Evolutionary conservation across 2,888 invertebrate genomes (phyloP).

Genomic region (Synergus laeviventris): DNA sequence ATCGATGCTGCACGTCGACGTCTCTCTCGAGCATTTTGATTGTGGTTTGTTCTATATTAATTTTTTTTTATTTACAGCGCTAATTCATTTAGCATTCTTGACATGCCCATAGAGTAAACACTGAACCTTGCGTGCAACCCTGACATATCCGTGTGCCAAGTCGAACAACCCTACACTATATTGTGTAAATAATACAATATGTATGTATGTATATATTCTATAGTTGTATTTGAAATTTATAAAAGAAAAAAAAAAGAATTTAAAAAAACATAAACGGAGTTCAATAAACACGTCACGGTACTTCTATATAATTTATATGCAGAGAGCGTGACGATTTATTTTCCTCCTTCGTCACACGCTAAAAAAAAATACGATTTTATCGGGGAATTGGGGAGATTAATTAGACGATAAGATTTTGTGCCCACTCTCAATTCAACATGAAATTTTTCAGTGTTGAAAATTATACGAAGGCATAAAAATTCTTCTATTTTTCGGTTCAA

Average conservation of each 20-base stretch:
- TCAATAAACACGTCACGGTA: not conserved
- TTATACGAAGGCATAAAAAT: not conserved
- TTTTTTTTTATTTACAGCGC: conserved; percentile 3
- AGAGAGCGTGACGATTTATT: not conserved
- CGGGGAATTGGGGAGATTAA: not conserved
- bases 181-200: conserved; percentile 28
- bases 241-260: not conserved
- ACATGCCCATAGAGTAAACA: conserved; percentile 29
- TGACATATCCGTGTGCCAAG: conserved; percentile 47
- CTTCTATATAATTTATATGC: not conserved
- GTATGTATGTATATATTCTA: not conserved
- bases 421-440: not conserved
- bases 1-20: conserved; percentile 27
- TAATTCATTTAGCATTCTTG: conserved; percentile 21
- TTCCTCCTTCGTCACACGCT: not conserved
- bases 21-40: conserved; percentile 12
- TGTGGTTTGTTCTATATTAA: not conserved
- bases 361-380: not conserved
- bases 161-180: conserved; percentile 44
- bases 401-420: not conserved
- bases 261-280: not conserved
- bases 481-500: not conserved
- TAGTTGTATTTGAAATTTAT: not conserved
- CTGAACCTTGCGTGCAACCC: conserved; percentile 49
- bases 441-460: not conserved